Evolutionary conservation across 2,888 invertebrate genomes (phyloP), one percentile per base, ranked within the genome.

Genomic region (Dasypogon diadema): DNA sequence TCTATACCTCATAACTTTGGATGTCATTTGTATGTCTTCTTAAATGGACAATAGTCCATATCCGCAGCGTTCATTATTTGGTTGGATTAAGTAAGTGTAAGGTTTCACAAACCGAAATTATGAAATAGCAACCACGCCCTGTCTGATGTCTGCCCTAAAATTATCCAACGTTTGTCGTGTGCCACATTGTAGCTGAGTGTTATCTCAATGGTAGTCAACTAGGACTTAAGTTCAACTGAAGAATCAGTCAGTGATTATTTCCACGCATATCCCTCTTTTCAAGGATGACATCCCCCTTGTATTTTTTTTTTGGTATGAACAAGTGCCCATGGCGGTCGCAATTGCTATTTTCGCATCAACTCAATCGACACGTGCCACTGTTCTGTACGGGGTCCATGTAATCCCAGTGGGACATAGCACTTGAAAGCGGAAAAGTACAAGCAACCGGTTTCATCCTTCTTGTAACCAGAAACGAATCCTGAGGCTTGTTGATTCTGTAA

Each of bases 401-500:
- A 65, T 65, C 65, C 65, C 65, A 14, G 14, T 42, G 65, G 65
- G 65, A 65, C 21, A 37, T 46, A 37, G 46, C 65, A 22, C 65
- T 65, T 46, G 46, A 46, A 46, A 14, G 10, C 42, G 21, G 24
- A 1, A 21, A 10, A 63, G 63, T 37, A 22, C 18, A 42, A 65
- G 22, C 46, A 46, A 22, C 12, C 70, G 37, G 70, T 54, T 70
- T 70, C 12, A 8, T 30, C 34, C 70, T 70, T 70, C 54, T 70
- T 73, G 73, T 73, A 73, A 73, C 55, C 55, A 24, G 73, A 73
- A 73, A 55, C 73, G 10, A 46, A 14, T 18, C 55, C 22, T 34
- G n/a, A 34, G 55, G 73, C 42, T 46, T 73, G 73, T 55, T 73
- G 73, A 73, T 73, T 46, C 22, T 73, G 55, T 73, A 73, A 73